Evolutionary conservation across 2,797 vertebrate genomes (phyloP).

Genomic region (Melanotaenia trifasciata): DNA sequence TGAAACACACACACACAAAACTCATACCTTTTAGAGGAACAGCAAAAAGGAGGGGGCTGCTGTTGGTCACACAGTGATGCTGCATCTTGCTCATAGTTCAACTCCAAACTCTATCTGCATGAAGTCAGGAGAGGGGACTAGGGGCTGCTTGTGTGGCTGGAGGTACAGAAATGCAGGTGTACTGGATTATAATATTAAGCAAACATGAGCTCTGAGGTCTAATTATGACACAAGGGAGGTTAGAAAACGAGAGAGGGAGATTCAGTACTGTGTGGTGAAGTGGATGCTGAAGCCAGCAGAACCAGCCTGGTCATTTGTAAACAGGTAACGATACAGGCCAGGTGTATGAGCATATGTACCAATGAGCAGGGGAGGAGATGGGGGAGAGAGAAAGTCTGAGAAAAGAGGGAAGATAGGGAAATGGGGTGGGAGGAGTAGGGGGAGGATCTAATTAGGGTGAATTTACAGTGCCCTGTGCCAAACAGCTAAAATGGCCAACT

Average conservation of each 20-base stretch:
- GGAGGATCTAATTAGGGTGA: constrained; percentile 80
- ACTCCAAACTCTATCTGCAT: constrained; percentile 60
- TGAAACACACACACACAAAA: constrained; percentile 62
- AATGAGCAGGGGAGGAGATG: constrained; percentile 74
- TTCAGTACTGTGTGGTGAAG: constrained; percentile 77
- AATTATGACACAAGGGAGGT: constrained; percentile 98
- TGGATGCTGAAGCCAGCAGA: constrained; percentile 99
- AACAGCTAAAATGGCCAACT: constrained; percentile 82
- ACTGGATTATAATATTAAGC: constrained; percentile 84
- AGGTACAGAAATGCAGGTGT: constrained; percentile 86
- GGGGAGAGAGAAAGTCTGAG: constrained; percentile 51
- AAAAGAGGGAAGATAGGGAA: constrained; percentile 56
- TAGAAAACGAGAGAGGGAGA: constrained; percentile 60
- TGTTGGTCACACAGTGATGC: constrained; percentile 39
- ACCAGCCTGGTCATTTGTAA: constrained; percentile 97
- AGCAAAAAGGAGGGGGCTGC: constrained; percentile 23
- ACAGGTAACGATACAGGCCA: constrained; percentile 94
- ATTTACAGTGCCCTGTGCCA: constrained; percentile 81
- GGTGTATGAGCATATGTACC: constrained; percentile 91
- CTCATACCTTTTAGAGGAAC: constrained; percentile 53
- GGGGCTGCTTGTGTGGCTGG: constrained; percentile 36
- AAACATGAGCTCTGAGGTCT: constrained; percentile 95
- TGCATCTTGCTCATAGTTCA: constrained; percentile 45
- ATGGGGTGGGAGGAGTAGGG: constrained; percentile 70
- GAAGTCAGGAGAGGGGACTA: constrained; percentile 47